Conservation (phyloP, 2,888 invertebrate genomes). For the Gibbula magus region DNA sequence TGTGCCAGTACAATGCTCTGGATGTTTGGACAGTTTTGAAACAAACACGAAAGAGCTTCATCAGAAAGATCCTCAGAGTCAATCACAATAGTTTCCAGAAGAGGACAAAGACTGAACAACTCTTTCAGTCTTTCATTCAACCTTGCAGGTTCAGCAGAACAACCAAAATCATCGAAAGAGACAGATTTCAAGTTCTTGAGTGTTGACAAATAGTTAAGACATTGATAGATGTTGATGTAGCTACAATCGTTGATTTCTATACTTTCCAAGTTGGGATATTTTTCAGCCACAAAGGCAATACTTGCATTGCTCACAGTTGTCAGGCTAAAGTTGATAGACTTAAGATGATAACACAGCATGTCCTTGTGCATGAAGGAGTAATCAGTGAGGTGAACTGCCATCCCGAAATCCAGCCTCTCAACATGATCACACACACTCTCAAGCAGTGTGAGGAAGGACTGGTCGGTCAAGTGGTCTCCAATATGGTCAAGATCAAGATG, state of each 20-base stretch:
- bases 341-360: conserved; percentile 42
- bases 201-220: conserved; percentile 11
- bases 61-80: conserved; percentile 28
- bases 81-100: conserved; percentile 20
- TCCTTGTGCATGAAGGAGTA: conserved; percentile 37
- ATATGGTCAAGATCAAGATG: conserved; percentile 32
- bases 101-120: conserved; percentile 2
- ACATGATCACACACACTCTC: conserved; percentile 37
- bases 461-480: conserved; percentile 33
- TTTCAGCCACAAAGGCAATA: conserved; percentile 2
- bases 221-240: conserved; percentile 28
- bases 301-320: conserved; percentile 1
- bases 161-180: conserved; percentile 25
- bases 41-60: conserved; percentile 20
- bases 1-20: conserved; percentile 18
- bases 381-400: conserved; percentile 31
- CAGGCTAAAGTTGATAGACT: conserved; percentile 32
- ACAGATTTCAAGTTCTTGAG: conserved; percentile 18
- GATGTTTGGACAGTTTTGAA: conserved; percentile 27
- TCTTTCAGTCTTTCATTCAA: conserved; percentile 10
- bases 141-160: neutral
- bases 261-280: conserved; percentile 20
- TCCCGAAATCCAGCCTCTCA: conserved; percentile 39
- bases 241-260: conserved; percentile 23
- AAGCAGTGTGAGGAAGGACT: conserved; percentile 38